phyloP scores from a whole-genome alignment of 2,797 vertebrate genomes.

The Botia kubotai region DNA sequence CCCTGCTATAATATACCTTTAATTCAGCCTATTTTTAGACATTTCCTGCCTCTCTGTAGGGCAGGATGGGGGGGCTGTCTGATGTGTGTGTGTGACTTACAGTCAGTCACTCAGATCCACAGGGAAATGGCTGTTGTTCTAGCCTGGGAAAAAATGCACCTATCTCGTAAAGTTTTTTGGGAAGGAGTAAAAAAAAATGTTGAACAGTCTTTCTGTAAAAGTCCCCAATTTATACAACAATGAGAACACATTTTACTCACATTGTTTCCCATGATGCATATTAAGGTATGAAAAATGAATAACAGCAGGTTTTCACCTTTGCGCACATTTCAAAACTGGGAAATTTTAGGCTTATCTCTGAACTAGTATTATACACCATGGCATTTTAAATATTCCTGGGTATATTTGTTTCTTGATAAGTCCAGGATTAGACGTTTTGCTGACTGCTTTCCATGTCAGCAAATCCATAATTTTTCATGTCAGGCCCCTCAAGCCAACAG shows the following conservation, averaged over 20 bases:
- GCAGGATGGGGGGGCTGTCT: slow-evolving; percentile 17
- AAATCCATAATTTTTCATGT: no score
- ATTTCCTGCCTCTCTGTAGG: slow-evolving; percentile 65
- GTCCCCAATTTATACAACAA: slow-evolving; percentile 30
- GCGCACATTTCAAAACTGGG: not conserved
- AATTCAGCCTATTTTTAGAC: slow-evolving; percentile 90
- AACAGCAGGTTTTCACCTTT: not conserved
- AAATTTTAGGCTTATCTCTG: not conserved
- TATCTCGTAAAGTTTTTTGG: slow-evolving; percentile 58
- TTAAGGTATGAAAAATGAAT: not conserved
- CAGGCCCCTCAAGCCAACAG: no score
- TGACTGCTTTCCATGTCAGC: not conserved
- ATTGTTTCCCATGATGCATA: slow-evolving; percentile 39
- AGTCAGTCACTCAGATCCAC: slow-evolving; percentile 36
- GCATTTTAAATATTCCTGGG: not conserved
- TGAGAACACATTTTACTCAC: slow-evolving; percentile 27
- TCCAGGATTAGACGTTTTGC: not conserved
- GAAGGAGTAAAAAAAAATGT: slow-evolving; percentile 41
- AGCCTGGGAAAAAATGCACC: slow-evolving; percentile 66
- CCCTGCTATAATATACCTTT: slow-evolving; percentile 92
- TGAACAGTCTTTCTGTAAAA: slow-evolving; percentile 33
- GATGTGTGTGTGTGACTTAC: slow-evolving; percentile 35
- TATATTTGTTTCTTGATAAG: not conserved
- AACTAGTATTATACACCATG: not conserved
- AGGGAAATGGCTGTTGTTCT: slow-evolving; percentile 51